Evolutionary conservation across 2,888 invertebrate genomes (phyloP).

Genomic region (Microchrysa polita): DNA sequence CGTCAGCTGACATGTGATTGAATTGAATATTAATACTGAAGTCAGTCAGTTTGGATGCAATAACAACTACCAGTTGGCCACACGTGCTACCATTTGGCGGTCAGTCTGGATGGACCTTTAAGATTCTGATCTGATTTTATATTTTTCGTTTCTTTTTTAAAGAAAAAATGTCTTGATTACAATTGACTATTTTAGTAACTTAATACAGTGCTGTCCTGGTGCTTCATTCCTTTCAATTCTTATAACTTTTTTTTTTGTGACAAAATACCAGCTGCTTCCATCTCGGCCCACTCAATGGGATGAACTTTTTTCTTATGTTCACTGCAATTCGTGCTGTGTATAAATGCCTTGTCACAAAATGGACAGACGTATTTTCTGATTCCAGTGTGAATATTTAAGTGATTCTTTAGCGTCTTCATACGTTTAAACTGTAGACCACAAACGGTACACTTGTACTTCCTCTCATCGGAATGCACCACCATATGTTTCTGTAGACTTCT

Average conservation of each 20-base stretch:
- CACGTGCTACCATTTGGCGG: no score
- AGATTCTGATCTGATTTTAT: no score
- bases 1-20: no score
- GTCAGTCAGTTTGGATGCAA: no score
- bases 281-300: slow-evolving; percentile 61
- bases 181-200: no score
- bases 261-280: slow-evolving; percentile 60
- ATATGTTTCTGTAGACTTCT: slow-evolving; percentile 66
- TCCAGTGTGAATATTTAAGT: slow-evolving; percentile 63
- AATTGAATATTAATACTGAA: no score
- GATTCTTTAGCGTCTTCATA: slow-evolving; percentile 62
- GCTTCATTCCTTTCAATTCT: slow-evolving; percentile 60
- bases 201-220: no score
- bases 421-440: slow-evolving; percentile 62
- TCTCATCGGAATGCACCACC: slow-evolving; percentile 60
- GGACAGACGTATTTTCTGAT: slow-evolving; percentile 62
- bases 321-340: slow-evolving; percentile 64
- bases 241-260: slow-evolving; percentile 58
- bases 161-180: no score
- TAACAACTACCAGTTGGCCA: no score
- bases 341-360: slow-evolving; percentile 62
- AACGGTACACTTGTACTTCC: slow-evolving; percentile 61
- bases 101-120: no score
- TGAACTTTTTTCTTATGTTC: slow-evolving; percentile 63
- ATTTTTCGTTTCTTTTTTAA: no score